Conservation (phyloP, 2,113 vertebrate species). For the Callorhinus ursinus region DNA sequence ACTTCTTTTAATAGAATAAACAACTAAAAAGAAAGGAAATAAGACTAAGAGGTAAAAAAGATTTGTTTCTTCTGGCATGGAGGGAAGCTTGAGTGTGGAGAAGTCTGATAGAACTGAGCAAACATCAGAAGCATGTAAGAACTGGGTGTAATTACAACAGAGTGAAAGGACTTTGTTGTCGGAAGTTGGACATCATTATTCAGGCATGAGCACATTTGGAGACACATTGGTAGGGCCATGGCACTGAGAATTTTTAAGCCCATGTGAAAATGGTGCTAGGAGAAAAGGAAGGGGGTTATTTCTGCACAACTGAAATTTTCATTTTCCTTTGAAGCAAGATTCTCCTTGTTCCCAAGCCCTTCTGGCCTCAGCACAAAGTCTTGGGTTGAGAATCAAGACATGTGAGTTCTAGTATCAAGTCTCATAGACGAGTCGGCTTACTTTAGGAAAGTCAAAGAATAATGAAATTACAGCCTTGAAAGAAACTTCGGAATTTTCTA, state of each 20-base stretch:
- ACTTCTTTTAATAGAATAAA: neutral
- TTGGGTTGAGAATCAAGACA: conserved; percentile 22
- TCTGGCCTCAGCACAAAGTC: neutral
- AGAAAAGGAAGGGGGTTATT: neutral
- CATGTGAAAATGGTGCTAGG: neutral
- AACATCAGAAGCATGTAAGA: neutral
- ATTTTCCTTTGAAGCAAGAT: neutral
- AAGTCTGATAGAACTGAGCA: neutral
- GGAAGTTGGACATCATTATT: neutral
- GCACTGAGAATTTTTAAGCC: neutral
- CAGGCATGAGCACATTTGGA: neutral
- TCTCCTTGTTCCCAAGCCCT: neutral
- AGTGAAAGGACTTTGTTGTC: neutral
- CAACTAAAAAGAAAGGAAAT: neutral
- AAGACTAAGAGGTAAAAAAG: neutral
- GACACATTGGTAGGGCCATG: neutral
- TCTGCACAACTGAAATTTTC: neutral
- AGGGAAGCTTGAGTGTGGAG: neutral
- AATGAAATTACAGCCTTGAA: neutral
- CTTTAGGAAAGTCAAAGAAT: neutral
- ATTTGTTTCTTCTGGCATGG: neutral
- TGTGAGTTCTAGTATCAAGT: neutral
- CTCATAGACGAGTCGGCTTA: neutral
- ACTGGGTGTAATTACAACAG: neutral
- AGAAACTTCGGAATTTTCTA: neutral